Base-by-base conservation (phyloP, 1,140 invertebrate genomes). In the Araneus ventricosus region DNA sequence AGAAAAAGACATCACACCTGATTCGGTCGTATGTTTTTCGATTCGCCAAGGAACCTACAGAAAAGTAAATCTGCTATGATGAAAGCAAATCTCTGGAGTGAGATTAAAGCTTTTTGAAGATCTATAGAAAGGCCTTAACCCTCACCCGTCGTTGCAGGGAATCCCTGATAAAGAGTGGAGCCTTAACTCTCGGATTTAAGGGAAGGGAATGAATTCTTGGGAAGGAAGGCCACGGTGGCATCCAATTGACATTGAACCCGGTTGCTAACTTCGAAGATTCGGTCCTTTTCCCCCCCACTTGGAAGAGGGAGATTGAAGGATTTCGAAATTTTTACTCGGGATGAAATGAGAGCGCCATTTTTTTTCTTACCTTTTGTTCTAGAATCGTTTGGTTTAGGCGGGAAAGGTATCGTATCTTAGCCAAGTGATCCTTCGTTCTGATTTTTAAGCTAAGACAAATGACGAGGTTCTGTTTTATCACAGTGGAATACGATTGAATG, bases 51-150 rank as follows among this genome's bases (percentile, higher is more conserved):
- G 39, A 52, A 27, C 34, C 57, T 24, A n/a, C 59, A 88, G 85
- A 59, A 88, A 87, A 88, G 91, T 93, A 93, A 93, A 93, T 93
- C 91, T 93, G 39, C 82, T 22, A 87, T 88, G 91, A 93, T 93
- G 91, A 93, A 88, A 93, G 91, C 91, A 88, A 93, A 88, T 88
- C 91, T 93, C 91, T 37, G 67, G 91, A 93, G 91, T 87, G 85
- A 88, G 91, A 93, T 93, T 93, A 93, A 93, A 93, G 91, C 85
- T 87, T 90, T 80, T 75, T 93, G 63, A 88, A 93, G 91, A 93
- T 93, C 91, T 93, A 93, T 93, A 93, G 85, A 79, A 87, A 59
- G 27, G 52, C 80, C 45, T 91, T 80, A 91, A 39, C 89, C 57
- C 89, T 34, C 61, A n/a, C n/a, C 41, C 45, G 14, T 80, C 57